Percentiles rank a stretch among this genome's conserved stretches.
These are phyloP conservation scores for Oopsacas minuta DNA, from an alignment of 37 sponge, comb jelly and placozoan genomes.

Conservation along the genomic window DNA sequence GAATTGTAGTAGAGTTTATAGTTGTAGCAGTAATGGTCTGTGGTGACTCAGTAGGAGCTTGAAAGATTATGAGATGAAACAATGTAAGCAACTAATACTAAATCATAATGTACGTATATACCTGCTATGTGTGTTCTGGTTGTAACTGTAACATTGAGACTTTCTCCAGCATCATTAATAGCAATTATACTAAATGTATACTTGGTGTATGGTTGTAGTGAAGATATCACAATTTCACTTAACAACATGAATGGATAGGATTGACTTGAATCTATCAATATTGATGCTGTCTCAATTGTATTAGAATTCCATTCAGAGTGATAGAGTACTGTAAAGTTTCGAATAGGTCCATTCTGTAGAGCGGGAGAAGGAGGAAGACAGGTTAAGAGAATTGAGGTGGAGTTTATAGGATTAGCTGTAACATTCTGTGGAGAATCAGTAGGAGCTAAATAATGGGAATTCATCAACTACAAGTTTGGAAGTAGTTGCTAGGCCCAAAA, in stretches of 20 bases:
- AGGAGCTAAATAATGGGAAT: too few species aligned
- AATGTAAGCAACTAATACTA: background rate
- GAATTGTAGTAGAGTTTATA: background rate
- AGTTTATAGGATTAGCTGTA: background rate
- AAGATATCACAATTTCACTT: background rate
- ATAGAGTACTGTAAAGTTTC: background rate
- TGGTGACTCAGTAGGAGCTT: background rate
- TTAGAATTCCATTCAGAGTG: background rate
- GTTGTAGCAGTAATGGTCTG: background rate
- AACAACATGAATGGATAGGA: background rate
- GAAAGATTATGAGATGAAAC: too few species aligned
- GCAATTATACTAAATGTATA: background rate
- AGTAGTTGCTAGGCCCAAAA: too few species aligned
- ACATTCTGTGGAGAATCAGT: background rate
- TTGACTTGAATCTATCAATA: background rate
- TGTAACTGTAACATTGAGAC: background rate
- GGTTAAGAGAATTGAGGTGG: background rate
- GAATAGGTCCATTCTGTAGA: background rate
- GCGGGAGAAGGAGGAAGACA: background rate
- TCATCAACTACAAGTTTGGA: too few species aligned
- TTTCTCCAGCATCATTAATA: background rate
- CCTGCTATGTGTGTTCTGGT: background rate
- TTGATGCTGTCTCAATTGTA: background rate
- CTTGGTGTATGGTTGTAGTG: background rate
- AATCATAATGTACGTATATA: too few species aligned